Evolutionary conservation across 2,888 invertebrate genomes (phyloP), one percentile per base, ranked within the genome.

Genomic region (Masnerella sp.): DNA sequence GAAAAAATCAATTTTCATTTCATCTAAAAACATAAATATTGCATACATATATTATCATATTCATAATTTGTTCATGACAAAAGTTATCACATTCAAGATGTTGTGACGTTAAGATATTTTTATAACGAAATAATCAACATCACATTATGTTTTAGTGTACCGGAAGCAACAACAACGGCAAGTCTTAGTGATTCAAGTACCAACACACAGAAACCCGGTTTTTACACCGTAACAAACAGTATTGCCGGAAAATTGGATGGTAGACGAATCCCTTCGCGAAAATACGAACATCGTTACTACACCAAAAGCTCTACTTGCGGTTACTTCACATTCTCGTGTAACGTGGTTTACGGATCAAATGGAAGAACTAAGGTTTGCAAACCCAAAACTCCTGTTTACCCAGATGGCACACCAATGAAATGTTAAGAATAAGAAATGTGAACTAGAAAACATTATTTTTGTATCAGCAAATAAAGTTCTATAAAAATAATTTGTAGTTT

Each of bases 301-400:
- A 94, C 95, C 0, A 95, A 95, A 86, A 94, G 95, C 5, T 95
- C 95, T 1, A 95, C 94, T 1, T 96, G 95, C 84, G 95, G 95
- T 5, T 95, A 95, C 83, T 95, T 95, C 78, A 95, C 95, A 0
- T 95, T 95, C 85, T 93, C 94, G 0, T 95, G 95, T 83, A 94
- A 94, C 49, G 92, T 94, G 83, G 93, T 94, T 0, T 92, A 93
- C 79, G 93, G 93, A 8, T 91, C 92, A 0, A 93, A 93, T 82
- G 94, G 94, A 9, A 91, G 92, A 77, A 94, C 93, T 78, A 95
- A 94, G 87, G 92, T 95, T 61, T 96, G 95, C 84, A 92, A 92
- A 79, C 95, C 95, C 0, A 95, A 93, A 87, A 90, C 93, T 49
- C 94, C 94, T 40, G 91, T 92, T 1, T 93, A 94, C 84, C 91